phyloP scores from a whole-genome alignment of 2,888 invertebrate genomes.

The Caenorhabditis sinica region DNA sequence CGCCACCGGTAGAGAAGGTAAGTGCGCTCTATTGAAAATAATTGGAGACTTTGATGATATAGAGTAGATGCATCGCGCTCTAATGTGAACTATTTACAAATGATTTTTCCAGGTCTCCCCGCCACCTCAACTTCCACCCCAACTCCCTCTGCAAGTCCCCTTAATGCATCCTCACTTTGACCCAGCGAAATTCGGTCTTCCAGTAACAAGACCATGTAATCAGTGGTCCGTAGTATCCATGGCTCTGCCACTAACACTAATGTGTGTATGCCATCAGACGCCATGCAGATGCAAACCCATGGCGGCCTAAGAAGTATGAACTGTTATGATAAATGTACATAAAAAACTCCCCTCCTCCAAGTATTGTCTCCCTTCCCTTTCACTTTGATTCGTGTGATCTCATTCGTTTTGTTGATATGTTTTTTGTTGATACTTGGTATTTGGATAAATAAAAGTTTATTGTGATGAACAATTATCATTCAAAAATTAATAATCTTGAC shows the following conservation, averaged over 20 bases:
- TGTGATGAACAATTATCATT: slow-evolving; percentile 1
- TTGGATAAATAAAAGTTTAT: not conserved
- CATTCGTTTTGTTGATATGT: slow-evolving; percentile 28
- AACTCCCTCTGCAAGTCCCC: slow-evolving; percentile 36
- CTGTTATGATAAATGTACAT: not conserved
- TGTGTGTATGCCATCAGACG: slow-evolving; percentile 40
- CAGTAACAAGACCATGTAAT: slow-evolving; percentile 40
- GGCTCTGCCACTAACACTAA: slow-evolving; percentile 42
- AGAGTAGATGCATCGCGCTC: no score
- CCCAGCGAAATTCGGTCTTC: slow-evolving; percentile 25
- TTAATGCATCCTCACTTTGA: not conserved
- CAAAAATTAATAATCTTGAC: not conserved
- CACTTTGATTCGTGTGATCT: slow-evolving; percentile 31
- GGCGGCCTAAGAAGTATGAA: not conserved
- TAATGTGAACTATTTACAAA: no score
- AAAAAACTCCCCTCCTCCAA: not conserved
- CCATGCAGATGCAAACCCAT: slow-evolving; percentile 40
- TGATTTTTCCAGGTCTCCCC: slow-evolving; percentile 28
- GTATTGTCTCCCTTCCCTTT: not conserved
- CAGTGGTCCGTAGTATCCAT: slow-evolving; percentile 60
- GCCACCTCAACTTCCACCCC: slow-evolving; percentile 46
- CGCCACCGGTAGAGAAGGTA: slow-evolving; percentile 41
- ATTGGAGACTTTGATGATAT: no score
- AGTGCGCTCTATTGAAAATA: not conserved
- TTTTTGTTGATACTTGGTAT: slow-evolving; percentile 21